Base-by-base conservation (phyloP, 2,797 vertebrate species). In the Podarcis lilfordi region DNA sequence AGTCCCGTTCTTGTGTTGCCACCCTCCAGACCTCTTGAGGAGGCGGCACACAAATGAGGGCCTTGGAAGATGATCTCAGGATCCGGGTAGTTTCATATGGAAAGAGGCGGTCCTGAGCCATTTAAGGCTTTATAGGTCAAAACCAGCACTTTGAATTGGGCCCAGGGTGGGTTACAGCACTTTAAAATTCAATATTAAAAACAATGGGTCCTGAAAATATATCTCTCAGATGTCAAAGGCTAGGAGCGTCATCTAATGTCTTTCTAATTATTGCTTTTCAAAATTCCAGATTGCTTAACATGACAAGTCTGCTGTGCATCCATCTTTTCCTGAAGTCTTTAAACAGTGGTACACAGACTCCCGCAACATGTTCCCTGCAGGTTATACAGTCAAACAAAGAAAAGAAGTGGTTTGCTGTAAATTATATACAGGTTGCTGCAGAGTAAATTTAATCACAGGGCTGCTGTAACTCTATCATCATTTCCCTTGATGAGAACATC, bases 401-500 rank as follows among this genome's bases (percentile, higher is more conserved):
- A 78, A 69, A 91, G 88, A 96, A 96, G 92, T 37, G 15, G 83
- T 95, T 91, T 90, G 90, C 90, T 95, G 91, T 88, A 89, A 89
- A 93, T 95, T 96, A 96, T 96, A 97, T 96, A 95, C 85, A 86
- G 92, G 93, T 96, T 95, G 92, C 95, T 95, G 93, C 90, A 5
- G 84, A 95, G 92, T 76, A 96, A 96, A 96, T 97, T 96, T 96
- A 97, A 97, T 96, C 95, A 96, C 86, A 87, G 86, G 86, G 11
- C 89, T 92, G 92, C 92, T 96, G 92, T 94, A 96, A 96, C 91
- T 96, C 94, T 86, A 93, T 95, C 96, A 95, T 94, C 82, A 91
- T 95, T 96, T 96, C 95, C 92, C 96, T 95, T 96, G 96, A 96
- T 88, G 92, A 96, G 95, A 95, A 93, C 89, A 95, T 96, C 92